phyloP scores from a whole-genome alignment of 1,140 invertebrate species.

The Pseudomyrmex gracilis region DNA sequence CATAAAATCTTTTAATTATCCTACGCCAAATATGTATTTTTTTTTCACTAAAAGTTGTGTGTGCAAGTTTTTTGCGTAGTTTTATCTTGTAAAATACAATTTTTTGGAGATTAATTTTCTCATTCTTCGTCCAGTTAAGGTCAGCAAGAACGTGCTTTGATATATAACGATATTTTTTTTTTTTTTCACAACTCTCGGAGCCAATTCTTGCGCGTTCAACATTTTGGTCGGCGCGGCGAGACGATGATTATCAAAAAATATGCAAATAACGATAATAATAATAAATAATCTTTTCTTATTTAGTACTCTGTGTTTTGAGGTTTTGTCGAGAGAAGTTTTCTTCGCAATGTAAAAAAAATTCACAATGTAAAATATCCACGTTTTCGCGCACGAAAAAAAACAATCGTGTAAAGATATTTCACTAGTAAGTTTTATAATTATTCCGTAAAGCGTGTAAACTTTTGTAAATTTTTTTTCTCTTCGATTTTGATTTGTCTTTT shows the following conservation, averaged over 20 bases:
- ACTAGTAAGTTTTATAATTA: slow-evolving; percentile 17
- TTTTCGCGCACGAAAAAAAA: background rate
- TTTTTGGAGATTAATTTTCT: slow-evolving; percentile 1
- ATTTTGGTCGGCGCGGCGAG: slow-evolving; percentile 1
- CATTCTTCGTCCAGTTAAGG: background rate
- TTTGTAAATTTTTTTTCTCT: too few species aligned
- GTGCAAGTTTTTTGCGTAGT: too few species aligned
- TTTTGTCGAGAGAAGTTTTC: too few species aligned
- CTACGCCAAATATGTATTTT: background rate
- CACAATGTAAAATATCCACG: slow-evolving; percentile 42
- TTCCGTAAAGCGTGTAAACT: background rate
- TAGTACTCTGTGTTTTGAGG: background rate
- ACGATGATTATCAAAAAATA: background rate
- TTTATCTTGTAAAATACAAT: background rate
- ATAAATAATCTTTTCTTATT: slow-evolving; percentile 47
- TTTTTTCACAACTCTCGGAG: slow-evolving; percentile 10
- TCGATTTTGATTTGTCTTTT: background rate
- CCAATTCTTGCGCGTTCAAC: slow-evolving; percentile 29
- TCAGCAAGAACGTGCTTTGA: slow-evolving; percentile 15
- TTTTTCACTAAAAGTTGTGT: background rate
- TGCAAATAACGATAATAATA: slow-evolving; percentile 7
- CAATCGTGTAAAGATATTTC: slow-evolving; percentile 28
- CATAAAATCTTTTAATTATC: background rate
- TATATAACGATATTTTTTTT: background rate
- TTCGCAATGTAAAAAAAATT: too few species aligned